These are phyloP conservation scores for Ophthalmolycus amberensis DNA, from an alignment of 2,113 vertebrate species.

Conservation along the genomic window DNA sequence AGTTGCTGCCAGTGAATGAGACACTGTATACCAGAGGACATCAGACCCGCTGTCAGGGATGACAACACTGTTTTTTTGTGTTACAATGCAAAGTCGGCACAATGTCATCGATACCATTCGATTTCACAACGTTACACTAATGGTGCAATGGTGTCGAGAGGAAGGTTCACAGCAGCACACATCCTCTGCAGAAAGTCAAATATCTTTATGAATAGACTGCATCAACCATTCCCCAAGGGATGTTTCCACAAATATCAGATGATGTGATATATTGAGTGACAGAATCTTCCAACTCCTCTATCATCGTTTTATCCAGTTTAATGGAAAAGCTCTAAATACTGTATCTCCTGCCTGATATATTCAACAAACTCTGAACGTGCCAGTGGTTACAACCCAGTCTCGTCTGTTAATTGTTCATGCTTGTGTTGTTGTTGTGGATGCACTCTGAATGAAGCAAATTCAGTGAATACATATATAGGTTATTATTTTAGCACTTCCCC, in stretches of 20 bases:
- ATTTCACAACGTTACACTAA: conserved; percentile 10
- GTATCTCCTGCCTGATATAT: not conserved
- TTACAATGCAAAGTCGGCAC: conserved; percentile 11
- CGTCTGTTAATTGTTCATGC: not conserved
- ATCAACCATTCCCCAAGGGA: not conserved
- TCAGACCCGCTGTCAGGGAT: conserved; percentile 17
- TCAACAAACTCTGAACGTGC: not conserved
- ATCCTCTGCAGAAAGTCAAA: conserved; percentile 28
- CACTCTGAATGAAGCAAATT: not conserved
- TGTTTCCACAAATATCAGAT: conserved; percentile 27
- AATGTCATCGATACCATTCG: not conserved
- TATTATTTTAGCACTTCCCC: not conserved
- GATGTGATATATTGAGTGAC: conserved; percentile 26
- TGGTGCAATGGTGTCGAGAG: not conserved
- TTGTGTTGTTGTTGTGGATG: not conserved
- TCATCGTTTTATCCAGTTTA: not conserved
- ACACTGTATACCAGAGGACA: conserved; percentile 27
- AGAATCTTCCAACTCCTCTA: not conserved
- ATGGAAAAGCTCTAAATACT: conserved; percentile 10
- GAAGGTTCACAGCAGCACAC: not conserved
- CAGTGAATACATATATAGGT: not conserved
- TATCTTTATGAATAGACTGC: conserved; percentile 9
- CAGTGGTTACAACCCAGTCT: not conserved
- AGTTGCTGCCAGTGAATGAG: conserved; percentile 28
- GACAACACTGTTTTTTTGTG: not conserved